Evolutionary conservation across 2,797 vertebrate species (phyloP), one percentile per base, ranked within the genome.

Genomic region (Melanotaenia pygmaea): DNA sequence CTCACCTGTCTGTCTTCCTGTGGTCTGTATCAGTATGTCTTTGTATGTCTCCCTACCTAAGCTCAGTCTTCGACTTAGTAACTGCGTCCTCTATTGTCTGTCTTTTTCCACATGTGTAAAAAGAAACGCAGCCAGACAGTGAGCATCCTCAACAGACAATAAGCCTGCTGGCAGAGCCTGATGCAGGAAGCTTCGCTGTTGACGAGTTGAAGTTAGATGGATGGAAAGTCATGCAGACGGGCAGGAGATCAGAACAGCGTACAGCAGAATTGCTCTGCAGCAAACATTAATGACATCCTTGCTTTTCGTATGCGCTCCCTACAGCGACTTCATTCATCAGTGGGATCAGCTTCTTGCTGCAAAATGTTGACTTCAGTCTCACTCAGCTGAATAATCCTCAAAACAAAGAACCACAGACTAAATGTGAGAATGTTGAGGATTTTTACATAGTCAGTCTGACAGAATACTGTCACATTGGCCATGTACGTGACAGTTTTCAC

Each of bases 1-100:
- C 82, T 88, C 81, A 89, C 81, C 86, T 86, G 83, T 81, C 79
- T 75, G 59, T 76, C 68, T 67, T 26, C 26, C 58, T 63, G 68
- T 54, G 43, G 72, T 72, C 66, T 79, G 47, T 67, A 58, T 79
- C 61, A n/a, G 57, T 68, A 34, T 71, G 76, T 83, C 81, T 87
- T 78, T 87, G 80, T 83, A 65, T 79, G 62, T 67, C 58, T 69
- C 34, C 54, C 64, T 73, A 71, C 77, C 74, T 61, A 64, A 79
- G 77, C 74, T 57, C 53, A 12, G 24, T 53, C 56, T 82, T 78
- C 22, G 35, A 75, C 79, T 79, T 69, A 45, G 70, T 75, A 74
- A 76, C 50, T 72, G 62, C 63, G 53, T 70, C 12, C 61, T 67
- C 35, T 54, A 35, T 70, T 66, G 32, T 67, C 45, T 60, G 53